Evolutionary conservation across 1,140 invertebrate species (phyloP), one percentile per base, ranked within the genome.

Genomic region (Halyomorpha halys): DNA sequence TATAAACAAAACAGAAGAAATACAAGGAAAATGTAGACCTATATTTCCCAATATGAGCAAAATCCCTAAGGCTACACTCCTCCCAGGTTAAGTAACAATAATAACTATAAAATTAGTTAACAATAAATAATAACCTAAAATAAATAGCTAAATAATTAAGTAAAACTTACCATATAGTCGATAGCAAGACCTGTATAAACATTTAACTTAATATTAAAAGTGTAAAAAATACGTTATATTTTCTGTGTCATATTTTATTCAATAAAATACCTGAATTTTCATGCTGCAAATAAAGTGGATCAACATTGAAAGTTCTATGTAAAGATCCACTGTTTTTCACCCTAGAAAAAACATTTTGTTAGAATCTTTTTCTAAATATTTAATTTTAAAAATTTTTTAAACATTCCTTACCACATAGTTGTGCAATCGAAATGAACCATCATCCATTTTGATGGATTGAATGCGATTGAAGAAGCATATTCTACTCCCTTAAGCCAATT

Each of bases 401-500:
- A 13, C 3, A 21, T 59, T 59, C 74, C 77, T 77, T 78, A 89
- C 92, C 94, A 98, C 90, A 97, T 89, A 2, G 91, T 93, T 0
- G 93, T 97, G 72, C 94, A 97, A 74, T 98, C 95, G 69, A 98
- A 97, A 74, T 97, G 91, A 3, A 97, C 91, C 91, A 97, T 93
- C 70, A 97, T 79, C 95, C 95, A 97, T 76, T 98, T 97, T 54
- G 90, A 94, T 3, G 94, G 94, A 76, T 97, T 97, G 73, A 97
- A 97, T 9, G 93, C 92, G 62, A 97, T 85, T 0, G 94, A 96
- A 71, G 95, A 85, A 0, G 89, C 92, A 67, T 85, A 78, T 72
- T 96, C 89, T 13, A 97, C 83, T n/a, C 94, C 94, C 65, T 84
- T 81, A 69, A 97, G 77, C 87, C 90, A 94, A 66, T 84, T 78